Percentiles rank a stretch among this genome's conserved stretches.
phyloP scores from a whole-genome alignment of 2,113 vertebrate species.

The Nesoenas mayeri region DNA sequence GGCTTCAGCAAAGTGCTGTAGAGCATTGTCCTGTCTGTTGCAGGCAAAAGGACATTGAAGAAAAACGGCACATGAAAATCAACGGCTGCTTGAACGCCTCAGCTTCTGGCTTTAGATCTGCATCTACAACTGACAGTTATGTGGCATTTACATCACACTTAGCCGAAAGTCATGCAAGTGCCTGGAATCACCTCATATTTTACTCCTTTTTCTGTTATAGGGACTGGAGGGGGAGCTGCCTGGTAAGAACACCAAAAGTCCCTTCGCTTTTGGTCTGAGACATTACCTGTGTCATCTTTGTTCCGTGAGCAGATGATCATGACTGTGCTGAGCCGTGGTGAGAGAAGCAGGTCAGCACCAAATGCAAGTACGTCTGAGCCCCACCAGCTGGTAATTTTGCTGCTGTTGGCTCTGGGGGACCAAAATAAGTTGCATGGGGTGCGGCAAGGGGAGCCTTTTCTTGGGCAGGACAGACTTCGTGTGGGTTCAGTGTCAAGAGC shows the following conservation, averaged over 20 bases:
- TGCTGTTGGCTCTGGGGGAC: background rate
- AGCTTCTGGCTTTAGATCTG: background rate
- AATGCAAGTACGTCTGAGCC: background rate
- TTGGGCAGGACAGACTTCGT: background rate
- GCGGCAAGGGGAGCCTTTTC: background rate
- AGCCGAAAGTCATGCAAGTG: background rate
- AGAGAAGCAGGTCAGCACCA: background rate
- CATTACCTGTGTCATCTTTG: background rate
- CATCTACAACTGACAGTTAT: background rate
- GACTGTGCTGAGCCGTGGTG: background rate
- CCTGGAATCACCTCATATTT: background rate
- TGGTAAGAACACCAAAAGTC: background rate
- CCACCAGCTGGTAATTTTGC: background rate
- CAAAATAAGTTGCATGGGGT: background rate
- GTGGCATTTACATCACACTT: background rate
- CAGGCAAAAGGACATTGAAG: background rate
- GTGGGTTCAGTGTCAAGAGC: background rate
- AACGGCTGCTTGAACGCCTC: background rate
- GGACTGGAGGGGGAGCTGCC: background rate
- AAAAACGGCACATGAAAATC: background rate
- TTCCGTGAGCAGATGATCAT: background rate
- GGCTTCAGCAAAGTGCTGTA: background rate
- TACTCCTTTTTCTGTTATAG: background rate
- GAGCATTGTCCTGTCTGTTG: rapidly evolving
- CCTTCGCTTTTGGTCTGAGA: background rate